Evolutionary conservation across 1,140 invertebrate species (phyloP), one percentile per base, ranked within the genome.

Genomic region (Monomorium pharaonis): DNA sequence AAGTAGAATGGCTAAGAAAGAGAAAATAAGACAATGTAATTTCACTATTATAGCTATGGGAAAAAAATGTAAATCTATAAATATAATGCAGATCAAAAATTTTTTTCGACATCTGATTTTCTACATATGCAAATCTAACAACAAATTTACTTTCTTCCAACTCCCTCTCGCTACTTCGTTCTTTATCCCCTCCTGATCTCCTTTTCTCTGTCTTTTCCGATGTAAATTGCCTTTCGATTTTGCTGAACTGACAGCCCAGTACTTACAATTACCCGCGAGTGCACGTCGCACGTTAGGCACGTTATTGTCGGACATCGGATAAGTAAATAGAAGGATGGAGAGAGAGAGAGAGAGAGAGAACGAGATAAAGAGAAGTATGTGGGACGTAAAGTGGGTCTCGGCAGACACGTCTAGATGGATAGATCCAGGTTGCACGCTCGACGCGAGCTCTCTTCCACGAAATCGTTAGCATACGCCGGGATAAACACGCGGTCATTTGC

Each of bases 351-450:
- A n/a, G n/a, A n/a, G n/a, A n/a, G n/a, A n/a, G n/a, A n/a, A n/a
- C 37, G 2, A 21, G 5, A 6, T 27, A 10, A 21, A 18, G 44
- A 44, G 37, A 60, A 72, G 24, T 44, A 72, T 58, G 51, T 72
- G 24, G 56, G 72, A 77, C 44, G 37, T 77, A 84, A 84, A 63
- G 81, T 76, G 60, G 42, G 30, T 77, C 56, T 77, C 44, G n/a
- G 81, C 56, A 84, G 81, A 84, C 81, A 77, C 44, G 72, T 84
- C 81, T 84, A 77, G 81, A 74, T 84, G 37, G 81, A 76, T 76
- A 63, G 81, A 84, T 84, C 21, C 81, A 76, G 30, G 56, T 77
- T 84, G 72, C 81, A 74, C 69, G 81, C 72, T 84, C 47, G 72
- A n/a, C n/a, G 21, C 58, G 44, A 77, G 72, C 18, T 62, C 33